These are phyloP conservation scores for Ciconia nigra DNA, from an alignment of 2,797 vertebrate species.

Conservation along the genomic window DNA sequence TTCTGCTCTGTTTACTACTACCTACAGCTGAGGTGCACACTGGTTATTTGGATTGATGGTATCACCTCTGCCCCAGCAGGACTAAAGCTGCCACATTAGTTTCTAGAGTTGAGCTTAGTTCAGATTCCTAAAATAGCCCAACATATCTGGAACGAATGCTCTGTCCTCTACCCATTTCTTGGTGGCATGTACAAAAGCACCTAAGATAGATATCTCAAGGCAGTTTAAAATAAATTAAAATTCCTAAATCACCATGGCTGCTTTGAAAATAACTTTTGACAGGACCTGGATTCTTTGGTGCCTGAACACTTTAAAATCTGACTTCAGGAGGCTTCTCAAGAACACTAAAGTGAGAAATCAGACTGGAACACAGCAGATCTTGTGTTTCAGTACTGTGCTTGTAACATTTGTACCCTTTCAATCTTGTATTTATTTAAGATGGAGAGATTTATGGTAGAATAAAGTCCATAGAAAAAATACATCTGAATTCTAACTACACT, in stretches of 20 bases:
- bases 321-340: background rate
- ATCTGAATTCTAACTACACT: background rate
- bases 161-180: background rate
- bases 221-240: background rate
- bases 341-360: background rate
- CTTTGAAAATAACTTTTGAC: background rate
- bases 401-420: background rate
- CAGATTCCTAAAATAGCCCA: background rate
- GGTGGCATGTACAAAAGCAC: background rate
- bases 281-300: background rate
- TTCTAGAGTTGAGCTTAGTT: background rate
- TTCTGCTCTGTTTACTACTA: background rate
- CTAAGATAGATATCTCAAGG: background rate
- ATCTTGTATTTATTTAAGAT: background rate
- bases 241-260: background rate
- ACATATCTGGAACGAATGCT: background rate
- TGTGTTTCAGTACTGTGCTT: background rate
- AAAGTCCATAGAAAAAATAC: background rate
- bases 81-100: background rate
- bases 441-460: background rate
- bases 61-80: background rate
- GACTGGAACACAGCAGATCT: background rate
- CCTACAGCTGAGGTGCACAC: background rate
- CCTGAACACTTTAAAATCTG: background rate
- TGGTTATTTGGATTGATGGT: background rate